These are phyloP conservation scores for Grallaria varia DNA, from an alignment of 2,113 vertebrate species.

Conservation along the genomic window DNA sequence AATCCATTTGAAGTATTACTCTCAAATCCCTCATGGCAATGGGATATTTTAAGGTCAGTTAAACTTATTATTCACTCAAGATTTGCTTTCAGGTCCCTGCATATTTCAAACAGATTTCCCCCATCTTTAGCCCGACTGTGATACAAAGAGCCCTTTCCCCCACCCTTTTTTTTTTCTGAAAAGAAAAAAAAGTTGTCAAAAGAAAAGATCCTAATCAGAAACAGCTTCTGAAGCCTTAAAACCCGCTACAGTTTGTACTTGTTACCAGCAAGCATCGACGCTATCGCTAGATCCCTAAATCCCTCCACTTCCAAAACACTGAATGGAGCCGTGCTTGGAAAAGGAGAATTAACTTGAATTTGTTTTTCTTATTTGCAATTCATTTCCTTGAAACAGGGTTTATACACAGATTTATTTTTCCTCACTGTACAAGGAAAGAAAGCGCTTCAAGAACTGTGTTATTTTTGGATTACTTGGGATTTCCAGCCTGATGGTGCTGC, in stretches of 20 bases:
- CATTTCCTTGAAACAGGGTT: neutral
- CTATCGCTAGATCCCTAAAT: slow-evolving; percentile 5
- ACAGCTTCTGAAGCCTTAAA: slow-evolving; percentile 43
- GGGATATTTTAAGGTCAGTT: slow-evolving; percentile 64
- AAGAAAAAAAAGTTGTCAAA: slow-evolving; percentile 48
- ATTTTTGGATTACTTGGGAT: neutral
- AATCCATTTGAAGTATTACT: slow-evolving; percentile 56
- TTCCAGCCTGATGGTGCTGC: neutral
- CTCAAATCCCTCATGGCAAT: slow-evolving; percentile 47
- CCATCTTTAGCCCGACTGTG: slow-evolving; percentile 22
- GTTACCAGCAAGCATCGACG: neutral
- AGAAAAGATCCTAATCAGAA: slow-evolving; percentile 68
- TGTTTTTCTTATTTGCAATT: neutral
- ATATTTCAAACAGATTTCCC: slow-evolving; percentile 64
- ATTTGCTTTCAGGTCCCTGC: slow-evolving; percentile 47
- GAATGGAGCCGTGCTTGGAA: neutral
- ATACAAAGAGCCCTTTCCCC: slow-evolving; percentile 24
- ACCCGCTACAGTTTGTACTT: neutral
- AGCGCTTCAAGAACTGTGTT: neutral
- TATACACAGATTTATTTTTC: neutral
- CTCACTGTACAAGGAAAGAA: neutral
- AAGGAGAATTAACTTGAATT: neutral
- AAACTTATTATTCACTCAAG: slow-evolving; percentile 63
- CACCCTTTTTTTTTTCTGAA: neutral
- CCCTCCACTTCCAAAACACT: neutral